Evolutionary conservation across 2,113 vertebrate genomes (phyloP).

Genomic region (Pardalotus punctatus): DNA sequence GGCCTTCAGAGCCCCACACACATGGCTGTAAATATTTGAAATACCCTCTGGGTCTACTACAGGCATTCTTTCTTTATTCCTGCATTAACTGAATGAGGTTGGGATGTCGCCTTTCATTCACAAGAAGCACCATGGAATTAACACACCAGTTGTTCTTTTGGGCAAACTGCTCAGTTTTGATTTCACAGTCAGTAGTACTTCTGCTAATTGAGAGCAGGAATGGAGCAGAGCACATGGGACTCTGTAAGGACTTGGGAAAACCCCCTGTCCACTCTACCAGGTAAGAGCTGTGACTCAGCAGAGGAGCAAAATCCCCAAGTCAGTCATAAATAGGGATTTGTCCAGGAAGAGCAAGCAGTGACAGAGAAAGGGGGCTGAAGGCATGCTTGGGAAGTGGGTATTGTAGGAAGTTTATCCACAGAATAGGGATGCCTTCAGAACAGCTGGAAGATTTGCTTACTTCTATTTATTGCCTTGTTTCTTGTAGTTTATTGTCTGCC

Average conservation of each 20-base stretch:
- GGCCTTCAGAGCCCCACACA: constrained; percentile 1
- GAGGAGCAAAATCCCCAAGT: not conserved
- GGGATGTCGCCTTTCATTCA: not conserved
- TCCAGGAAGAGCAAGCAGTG: not conserved
- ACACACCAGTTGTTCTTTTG: not conserved
- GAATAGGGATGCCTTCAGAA: not conserved
- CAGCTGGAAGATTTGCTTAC: not conserved
- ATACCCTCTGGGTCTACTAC: not conserved
- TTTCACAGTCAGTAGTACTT: not conserved
- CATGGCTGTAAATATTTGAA: constrained; percentile 32
- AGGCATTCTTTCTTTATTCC: constrained; percentile 16
- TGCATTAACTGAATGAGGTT: not conserved
- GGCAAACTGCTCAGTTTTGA: not conserved
- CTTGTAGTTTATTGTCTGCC: not conserved
- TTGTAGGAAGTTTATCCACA: not conserved
- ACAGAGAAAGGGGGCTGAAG: not conserved
- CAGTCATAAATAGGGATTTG: not conserved
- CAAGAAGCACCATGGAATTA: not conserved
- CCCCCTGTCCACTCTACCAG: not conserved
- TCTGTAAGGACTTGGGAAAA: not conserved
- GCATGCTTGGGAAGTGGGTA: not conserved
- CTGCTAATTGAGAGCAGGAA: not conserved
- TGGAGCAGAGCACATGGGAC: not conserved
- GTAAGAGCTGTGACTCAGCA: not conserved
- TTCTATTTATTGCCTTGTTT: not conserved